phyloP scores from a whole-genome alignment of 1,140 invertebrate genomes.

The Tribolium castaneum region DNA sequence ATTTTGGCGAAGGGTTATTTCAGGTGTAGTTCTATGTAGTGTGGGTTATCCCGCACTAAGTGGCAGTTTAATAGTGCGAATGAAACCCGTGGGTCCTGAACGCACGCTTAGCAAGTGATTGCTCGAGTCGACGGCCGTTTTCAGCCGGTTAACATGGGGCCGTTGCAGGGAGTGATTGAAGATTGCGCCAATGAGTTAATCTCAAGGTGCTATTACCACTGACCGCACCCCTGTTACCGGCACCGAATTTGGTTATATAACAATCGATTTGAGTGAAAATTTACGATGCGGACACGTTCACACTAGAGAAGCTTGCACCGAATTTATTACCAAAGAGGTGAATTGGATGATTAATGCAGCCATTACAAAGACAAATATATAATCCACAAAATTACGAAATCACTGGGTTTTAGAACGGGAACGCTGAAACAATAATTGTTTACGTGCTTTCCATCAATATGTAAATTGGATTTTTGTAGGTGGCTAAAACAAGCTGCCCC shows the following conservation, averaged over 20 bases:
- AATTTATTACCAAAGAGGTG: constrained; percentile 44
- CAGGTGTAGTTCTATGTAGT: constrained; percentile 2
- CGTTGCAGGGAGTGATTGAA: constrained; percentile 45
- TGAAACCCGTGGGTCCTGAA: constrained; percentile 39
- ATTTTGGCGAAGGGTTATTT: not conserved
- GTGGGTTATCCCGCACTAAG: constrained; percentile 40
- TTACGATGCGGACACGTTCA: constrained; percentile 44
- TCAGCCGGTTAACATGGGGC: constrained; percentile 5
- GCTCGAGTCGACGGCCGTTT: constrained; percentile 8
- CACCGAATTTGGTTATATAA: constrained; percentile 26
- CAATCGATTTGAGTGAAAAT: constrained; percentile 39
- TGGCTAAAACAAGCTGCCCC: not conserved
- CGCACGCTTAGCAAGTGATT: constrained; percentile 46
- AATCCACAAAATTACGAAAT: not conserved
- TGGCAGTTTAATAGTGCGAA: constrained; percentile 47
- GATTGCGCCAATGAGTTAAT: constrained; percentile 52
- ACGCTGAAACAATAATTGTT: not conserved
- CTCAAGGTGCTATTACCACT: constrained; percentile 48
- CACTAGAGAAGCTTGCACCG: constrained; percentile 26
- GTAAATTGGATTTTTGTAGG: not conserved
- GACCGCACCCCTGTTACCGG: constrained; percentile 41
- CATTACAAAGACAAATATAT: constrained; percentile 27
- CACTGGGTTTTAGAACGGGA: too few species aligned
- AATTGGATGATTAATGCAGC: constrained; percentile 44
- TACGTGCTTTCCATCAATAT: not conserved